These are phyloP conservation scores for Erebia epiphron DNA, from an alignment of 2,888 invertebrate species.

Conservation along the genomic window DNA sequence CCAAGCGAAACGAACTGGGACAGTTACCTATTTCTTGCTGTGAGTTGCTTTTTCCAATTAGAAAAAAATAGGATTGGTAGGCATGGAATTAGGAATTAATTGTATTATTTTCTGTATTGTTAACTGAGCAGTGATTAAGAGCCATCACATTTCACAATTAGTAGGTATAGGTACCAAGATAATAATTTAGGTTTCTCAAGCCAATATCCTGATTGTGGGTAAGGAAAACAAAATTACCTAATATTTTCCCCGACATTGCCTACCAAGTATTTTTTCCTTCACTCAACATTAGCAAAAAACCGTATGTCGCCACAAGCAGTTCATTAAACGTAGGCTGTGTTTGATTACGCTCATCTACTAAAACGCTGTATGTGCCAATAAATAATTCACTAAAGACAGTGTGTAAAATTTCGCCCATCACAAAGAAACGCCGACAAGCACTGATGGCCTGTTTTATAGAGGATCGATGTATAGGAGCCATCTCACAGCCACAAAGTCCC, in stretches of 20 bases:
- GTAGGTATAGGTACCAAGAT: neutral
- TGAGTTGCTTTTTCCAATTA: too few relatives aligned
- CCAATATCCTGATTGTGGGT: neutral
- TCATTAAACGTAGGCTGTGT: slow-evolving; percentile 29
- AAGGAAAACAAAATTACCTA: neutral
- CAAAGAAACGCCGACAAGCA: slow-evolving; percentile 48
- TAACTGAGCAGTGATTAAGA: too few relatives aligned
- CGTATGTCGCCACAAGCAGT: slow-evolving; percentile 15
- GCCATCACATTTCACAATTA: neutral
- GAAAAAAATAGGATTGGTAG: too few relatives aligned
- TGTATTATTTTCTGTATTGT: too few relatives aligned
- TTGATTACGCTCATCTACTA: slow-evolving; percentile 30
- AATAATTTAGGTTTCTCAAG: neutral
- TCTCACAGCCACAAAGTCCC: slow-evolving; percentile 69
- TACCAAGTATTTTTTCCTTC: neutral
- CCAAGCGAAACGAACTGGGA: too few relatives aligned
- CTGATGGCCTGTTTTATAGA: slow-evolving; percentile 61
- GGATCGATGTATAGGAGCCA: slow-evolving; percentile 59
- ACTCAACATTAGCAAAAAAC: slow-evolving; percentile 10
- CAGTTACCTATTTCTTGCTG: too few relatives aligned
- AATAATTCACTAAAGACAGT: slow-evolving; percentile 42
- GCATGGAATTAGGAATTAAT: too few relatives aligned
- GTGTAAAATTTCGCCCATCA: slow-evolving; percentile 36
- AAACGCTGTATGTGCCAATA: slow-evolving; percentile 27
- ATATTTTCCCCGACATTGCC: slow-evolving; percentile 2